Base-by-base conservation (phyloP, 2,797 vertebrate genomes). In the Phaenicophaeus curvirostris region DNA sequence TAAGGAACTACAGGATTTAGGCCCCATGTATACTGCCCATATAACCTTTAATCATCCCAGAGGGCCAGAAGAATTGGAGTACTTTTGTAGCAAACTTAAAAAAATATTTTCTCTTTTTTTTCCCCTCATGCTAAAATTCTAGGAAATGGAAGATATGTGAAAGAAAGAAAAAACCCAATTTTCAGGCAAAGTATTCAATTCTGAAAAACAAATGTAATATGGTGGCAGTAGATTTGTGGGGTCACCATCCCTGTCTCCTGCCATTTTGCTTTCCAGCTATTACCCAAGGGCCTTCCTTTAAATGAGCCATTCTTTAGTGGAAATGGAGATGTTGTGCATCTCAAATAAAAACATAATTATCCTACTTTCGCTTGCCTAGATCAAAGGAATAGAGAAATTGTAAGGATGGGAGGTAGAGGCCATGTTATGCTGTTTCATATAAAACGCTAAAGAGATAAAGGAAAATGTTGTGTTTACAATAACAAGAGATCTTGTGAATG, bases 141-240 rank as follows among this genome's bases (percentile, higher is more conserved):
- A 92, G 68, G 78, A 90, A 92, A 88, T n/a, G 72, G 72, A 95
- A 67, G 50, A 94, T 67, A 78, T 72, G 24, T 23, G 61, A 41
- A 62, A 80, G 20, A n/a, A 83, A 30, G 48, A 13, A 1, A 1
- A 11, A 8, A 6, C 42, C 13, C 41, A 81, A 65, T 89, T 95
- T 96, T 90, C 90, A 90, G 82, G 31, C 44, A 69, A 97, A 95
- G 51, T 59, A 92, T 71, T 89, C 54, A 33, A 53, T 85, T 95
- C 55, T 84, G 74, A 86, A 94, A 90, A 93, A 93, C 75, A 93
- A 95, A 76, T 31, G 86, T 93, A 61, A 84, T 93, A 69, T 24
- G 33, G 69, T 84, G 80, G 46, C 39, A 80, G 92, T 95, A 89
- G 74, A 93, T 96, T 93, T 90, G 50, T 93, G 67, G 94, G 74